Evolutionary conservation across 2,797 vertebrate species (phyloP), one percentile per base, ranked within the genome.

Genomic region (Diplodus puntazzo): DNA sequence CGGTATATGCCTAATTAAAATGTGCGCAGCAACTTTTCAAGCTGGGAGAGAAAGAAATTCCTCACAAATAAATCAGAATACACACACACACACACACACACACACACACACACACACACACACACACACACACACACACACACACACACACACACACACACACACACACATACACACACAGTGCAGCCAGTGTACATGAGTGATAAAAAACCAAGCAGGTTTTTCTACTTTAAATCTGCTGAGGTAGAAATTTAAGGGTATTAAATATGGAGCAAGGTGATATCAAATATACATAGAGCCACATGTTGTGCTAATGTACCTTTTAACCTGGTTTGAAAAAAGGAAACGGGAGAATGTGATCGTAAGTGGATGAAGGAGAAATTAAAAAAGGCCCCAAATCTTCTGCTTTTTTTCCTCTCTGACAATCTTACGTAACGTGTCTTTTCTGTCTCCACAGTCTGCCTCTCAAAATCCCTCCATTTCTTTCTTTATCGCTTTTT

Each of bases 231-330:
- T 84, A 92, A 91, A 84, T 81, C 70, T 77, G 84, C 79, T 82
- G 73, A 85, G 75, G 80, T 77, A 69, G 81, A 87, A 63, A 82
- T 87, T 89, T 84, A 30, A 73, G 59, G 66, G 21, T 85, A 92
- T 93, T 86, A 93, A 92, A 94, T 87, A 92, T 94, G 79, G 64
- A 93, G 61, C 75, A 81, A 14, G 69, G 30, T 6, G 18, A 50
- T 72, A 94, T 95, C 75, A 95, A 94, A 94, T 89, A 94, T 92
- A 89, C 85, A 94, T 90, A 75, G 72, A 78, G 62, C 53, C 61
- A 68, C 81, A 86, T 91, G 88, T 90, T 80, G 43, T 63, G 74
- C 84, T 92, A 89, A 93, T 91, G 86, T 84, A 82, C 82, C 85
- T 92, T 89, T 94, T 89, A 93, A 80, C 73, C 79, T 77, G 76